Percentiles rank a stretch among this genome's conserved stretches.
These are phyloP conservation scores for Manis pentadactyla DNA, from an alignment of 2,797 vertebrate genomes.

Conservation along the genomic window DNA sequence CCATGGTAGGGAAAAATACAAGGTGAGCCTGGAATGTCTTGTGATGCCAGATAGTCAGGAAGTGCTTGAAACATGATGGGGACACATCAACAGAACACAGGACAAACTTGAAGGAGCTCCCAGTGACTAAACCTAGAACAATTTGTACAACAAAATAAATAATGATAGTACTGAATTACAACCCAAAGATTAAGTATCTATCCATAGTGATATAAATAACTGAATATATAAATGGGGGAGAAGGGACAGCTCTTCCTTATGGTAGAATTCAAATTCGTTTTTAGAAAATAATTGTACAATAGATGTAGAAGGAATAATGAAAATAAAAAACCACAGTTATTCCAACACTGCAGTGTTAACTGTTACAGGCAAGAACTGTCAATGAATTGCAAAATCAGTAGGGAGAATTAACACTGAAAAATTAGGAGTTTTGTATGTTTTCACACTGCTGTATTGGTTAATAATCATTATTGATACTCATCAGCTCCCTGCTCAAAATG, in stretches of 20 bases:
- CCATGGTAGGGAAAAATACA: background rate
- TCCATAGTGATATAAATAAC: background rate
- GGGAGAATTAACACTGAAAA: background rate
- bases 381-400: background rate
- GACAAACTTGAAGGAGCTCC: background rate
- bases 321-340: background rate
- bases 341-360: background rate
- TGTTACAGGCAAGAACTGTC: background rate
- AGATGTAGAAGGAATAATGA: background rate
- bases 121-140: background rate
- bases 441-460: background rate
- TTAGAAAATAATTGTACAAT: background rate
- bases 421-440: background rate
- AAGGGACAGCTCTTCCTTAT: background rate
- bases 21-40: background rate
- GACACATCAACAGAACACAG: background rate
- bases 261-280: background rate
- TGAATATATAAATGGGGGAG: background rate
- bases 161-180: background rate
- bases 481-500: background rate
- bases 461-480: background rate
- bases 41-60: background rate
- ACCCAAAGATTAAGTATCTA: background rate
- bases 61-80: background rate
- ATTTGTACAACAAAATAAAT: background rate